phyloP scores from a whole-genome alignment of 2,113 vertebrate species.

The Canis aureus region DNA sequence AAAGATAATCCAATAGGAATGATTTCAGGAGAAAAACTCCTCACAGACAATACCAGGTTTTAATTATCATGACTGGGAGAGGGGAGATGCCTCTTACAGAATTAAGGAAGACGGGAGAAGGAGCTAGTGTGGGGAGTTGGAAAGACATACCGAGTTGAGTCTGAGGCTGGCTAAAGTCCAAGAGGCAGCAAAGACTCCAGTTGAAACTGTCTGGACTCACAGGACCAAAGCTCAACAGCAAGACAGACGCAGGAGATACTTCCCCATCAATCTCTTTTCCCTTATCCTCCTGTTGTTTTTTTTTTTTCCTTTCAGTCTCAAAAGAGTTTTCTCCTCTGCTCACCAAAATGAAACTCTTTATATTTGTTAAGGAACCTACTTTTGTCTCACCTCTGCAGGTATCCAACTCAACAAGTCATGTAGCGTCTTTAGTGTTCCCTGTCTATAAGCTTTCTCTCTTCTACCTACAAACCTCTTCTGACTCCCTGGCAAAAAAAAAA shows the following conservation, averaged over 20 bases:
- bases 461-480: neutral
- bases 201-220: constrained; percentile 11
- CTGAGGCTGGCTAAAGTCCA: constrained; percentile 1
- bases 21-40: neutral
- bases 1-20: neutral
- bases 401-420: constrained; percentile 27
- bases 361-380: neutral
- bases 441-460: neutral
- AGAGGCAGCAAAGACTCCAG: neutral
- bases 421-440: constrained; percentile 1
- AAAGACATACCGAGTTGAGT: constrained; percentile 50
- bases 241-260: neutral
- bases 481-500: neutral
- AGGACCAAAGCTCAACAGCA: constrained; percentile 20
- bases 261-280: constrained; percentile 11
- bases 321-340: constrained; percentile 22
- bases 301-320: constrained; percentile 3
- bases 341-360: constrained; percentile 25
- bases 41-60: neutral
- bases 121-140: neutral
- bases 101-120: constrained; percentile 42
- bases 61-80: constrained; percentile 2
- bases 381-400: constrained; percentile 32
- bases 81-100: neutral
- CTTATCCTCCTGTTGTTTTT: neutral